These are phyloP conservation scores for Siphamia tubifer DNA, from an alignment of 2,113 vertebrate genomes.

Conservation along the genomic window DNA sequence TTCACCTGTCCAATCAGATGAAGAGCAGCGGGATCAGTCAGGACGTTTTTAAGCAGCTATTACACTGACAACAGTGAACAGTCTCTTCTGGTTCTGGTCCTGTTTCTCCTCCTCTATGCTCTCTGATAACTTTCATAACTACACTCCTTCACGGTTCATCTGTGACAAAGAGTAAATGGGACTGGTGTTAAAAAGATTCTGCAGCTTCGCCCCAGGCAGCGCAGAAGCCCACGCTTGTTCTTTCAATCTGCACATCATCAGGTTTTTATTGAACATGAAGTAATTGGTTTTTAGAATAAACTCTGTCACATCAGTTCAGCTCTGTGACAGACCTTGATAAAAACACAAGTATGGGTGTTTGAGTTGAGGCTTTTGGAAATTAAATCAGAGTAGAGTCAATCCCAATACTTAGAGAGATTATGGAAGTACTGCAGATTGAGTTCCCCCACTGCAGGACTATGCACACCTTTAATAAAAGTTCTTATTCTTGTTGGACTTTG, in stretches of 20 bases:
- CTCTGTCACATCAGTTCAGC: slow-evolving; percentile 3
- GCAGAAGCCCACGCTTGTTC: slow-evolving; percentile 13
- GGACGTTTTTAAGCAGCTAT: background rate
- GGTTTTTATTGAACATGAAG: slow-evolving; percentile 17
- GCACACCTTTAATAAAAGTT: too few species aligned
- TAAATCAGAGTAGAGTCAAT: too few species aligned
- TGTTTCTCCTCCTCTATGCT: background rate
- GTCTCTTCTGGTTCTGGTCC: background rate
- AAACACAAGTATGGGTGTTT: background rate
- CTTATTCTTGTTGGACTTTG: too few species aligned
- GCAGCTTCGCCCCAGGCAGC: background rate
- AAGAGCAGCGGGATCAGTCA: background rate
- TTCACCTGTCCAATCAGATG: background rate
- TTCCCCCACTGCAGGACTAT: too few species aligned
- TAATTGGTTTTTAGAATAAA: slow-evolving; percentile 29
- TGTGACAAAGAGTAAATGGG: slow-evolving; percentile 1
- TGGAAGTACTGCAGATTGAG: too few species aligned
- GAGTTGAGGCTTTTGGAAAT: background rate
- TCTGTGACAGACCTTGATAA: background rate
- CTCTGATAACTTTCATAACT: slow-evolving; percentile 34
- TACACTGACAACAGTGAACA: background rate
- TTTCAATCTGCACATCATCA: slow-evolving; percentile 23
- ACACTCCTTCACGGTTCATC: background rate
- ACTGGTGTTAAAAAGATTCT: background rate
- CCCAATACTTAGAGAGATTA: too few species aligned